Percentiles rank a stretch among this genome's conserved stretches.
Conservation (phyloP, 2,888 invertebrate species). For the Dryobotodes eremita region DNA sequence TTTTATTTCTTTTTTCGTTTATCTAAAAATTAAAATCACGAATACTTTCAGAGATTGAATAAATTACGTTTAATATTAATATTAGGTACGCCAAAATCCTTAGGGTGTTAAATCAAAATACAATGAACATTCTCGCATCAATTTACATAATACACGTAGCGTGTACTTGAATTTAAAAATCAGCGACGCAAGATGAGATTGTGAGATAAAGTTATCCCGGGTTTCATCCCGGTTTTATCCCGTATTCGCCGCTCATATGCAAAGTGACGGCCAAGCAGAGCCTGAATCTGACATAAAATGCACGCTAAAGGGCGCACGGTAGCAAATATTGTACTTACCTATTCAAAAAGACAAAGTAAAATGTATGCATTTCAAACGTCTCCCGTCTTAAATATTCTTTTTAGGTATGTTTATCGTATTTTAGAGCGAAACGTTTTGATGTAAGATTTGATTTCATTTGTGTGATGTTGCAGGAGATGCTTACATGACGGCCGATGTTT, state of each 20-base stretch:
- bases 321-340: constrained; percentile 69
- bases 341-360: constrained; percentile 71
- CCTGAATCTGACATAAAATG: constrained; percentile 79
- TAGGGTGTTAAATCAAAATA: constrained; percentile 70
- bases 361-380: constrained; percentile 65
- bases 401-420: constrained; percentile 43
- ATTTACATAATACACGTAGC: constrained; percentile 82
- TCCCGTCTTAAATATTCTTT: constrained; percentile 57
- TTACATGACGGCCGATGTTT: neutral
- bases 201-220: constrained; percentile 79
- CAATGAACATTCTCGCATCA: constrained; percentile 77
- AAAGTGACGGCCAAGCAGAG: constrained; percentile 76
- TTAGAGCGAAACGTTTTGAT: constrained; percentile 29
- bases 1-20: constrained; percentile 22
- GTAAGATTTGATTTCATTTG: constrained; percentile 37
- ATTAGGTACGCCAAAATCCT: constrained; percentile 60
- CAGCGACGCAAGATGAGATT: constrained; percentile 78
- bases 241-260: constrained; percentile 77
- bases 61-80: constrained; percentile 58
- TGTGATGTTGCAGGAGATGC: neutral
- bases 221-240: constrained; percentile 80
- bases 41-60: constrained; percentile 53
- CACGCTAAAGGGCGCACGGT: constrained; percentile 72
- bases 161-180: constrained; percentile 83
- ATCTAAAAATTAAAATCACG: constrained; percentile 36